These are phyloP conservation scores for Mugil cephalus DNA, from an alignment of 2,113 vertebrate genomes.

Conservation along the genomic window DNA sequence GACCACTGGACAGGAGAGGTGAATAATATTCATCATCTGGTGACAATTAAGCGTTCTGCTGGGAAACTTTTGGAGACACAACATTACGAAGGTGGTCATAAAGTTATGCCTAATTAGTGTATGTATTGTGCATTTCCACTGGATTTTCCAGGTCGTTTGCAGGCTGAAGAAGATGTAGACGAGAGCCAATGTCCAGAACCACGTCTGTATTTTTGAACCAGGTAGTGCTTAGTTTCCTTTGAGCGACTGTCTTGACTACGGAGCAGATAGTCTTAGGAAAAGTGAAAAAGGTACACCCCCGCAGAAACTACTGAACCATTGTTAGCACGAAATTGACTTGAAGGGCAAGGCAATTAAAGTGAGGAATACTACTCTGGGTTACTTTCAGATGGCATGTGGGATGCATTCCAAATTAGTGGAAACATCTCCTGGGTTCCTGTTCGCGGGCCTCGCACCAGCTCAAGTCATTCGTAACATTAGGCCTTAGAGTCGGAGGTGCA, in stretches of 20 bases:
- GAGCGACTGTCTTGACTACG: background rate
- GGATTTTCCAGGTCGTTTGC: too few relatives aligned
- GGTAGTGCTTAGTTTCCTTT: background rate
- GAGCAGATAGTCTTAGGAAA: conserved; percentile 8
- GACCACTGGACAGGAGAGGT: too few relatives aligned
- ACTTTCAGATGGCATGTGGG: conserved; percentile 8
- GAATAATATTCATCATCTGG: too few relatives aligned
- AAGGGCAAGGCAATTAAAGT: conserved; percentile 52
- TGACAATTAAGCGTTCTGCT: too few relatives aligned
- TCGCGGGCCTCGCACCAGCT: background rate
- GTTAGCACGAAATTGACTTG: conserved; percentile 33
- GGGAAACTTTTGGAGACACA: too few relatives aligned
- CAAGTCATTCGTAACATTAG: background rate
- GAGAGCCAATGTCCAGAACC: too few relatives aligned
- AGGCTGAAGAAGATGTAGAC: too few relatives aligned
- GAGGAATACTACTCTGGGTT: conserved; percentile 24
- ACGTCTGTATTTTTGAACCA: too few relatives aligned
- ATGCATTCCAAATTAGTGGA: conserved; percentile 19
- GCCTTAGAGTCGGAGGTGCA: background rate
- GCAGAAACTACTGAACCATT: conserved; percentile 28
- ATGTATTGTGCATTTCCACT: too few relatives aligned
- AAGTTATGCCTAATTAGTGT: too few relatives aligned
- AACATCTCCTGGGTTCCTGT: conserved; percentile 1
- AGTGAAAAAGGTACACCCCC: conserved; percentile 16
- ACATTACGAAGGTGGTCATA: too few relatives aligned